A percentile compares a stretch with the other conserved stretches of the same genome.
Conservation (phyloP, 1,140 invertebrate genomes). For the Potamilus streckersoni region DNA sequence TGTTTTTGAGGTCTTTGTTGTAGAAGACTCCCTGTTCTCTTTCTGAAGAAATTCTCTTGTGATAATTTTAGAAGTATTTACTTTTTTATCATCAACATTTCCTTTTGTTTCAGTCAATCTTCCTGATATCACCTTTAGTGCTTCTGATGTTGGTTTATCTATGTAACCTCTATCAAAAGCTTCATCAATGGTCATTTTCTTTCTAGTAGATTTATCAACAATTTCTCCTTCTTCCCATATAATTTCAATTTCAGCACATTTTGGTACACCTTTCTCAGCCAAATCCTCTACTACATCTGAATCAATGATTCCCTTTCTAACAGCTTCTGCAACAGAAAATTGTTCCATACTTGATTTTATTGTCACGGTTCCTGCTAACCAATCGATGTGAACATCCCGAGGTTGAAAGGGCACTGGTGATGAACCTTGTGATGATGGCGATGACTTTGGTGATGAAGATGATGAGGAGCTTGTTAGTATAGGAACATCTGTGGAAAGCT, state of each 20-base stretch:
- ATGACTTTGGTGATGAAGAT: slow-evolving; percentile 13
- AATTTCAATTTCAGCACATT: slow-evolving; percentile 58
- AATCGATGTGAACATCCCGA: slow-evolving; percentile 56
- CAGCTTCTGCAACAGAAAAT: slow-evolving; percentile 84
- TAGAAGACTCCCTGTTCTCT: too few relatives aligned
- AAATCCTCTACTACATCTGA: slow-evolving; percentile 79
- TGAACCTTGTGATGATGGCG: slow-evolving; percentile 15
- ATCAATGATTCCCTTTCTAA: slow-evolving; percentile 87
- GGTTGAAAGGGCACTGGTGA: slow-evolving; percentile 27
- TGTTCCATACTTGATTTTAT: slow-evolving; percentile 80
- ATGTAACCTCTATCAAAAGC: slow-evolving; percentile 84
- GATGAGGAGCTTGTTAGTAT: too few relatives aligned
- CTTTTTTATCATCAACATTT: too few relatives aligned
- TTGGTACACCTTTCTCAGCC: slow-evolving; percentile 74
- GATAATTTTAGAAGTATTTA: too few relatives aligned
- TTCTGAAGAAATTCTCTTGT: too few relatives aligned
- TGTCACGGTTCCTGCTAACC: slow-evolving; percentile 72
- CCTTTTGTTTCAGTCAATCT: slow-evolving; percentile 8
- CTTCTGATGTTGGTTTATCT: slow-evolving; percentile 59
- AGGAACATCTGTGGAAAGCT: slow-evolving; percentile 23
- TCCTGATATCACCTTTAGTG: slow-evolving; percentile 47
- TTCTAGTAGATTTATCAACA: slow-evolving; percentile 82
- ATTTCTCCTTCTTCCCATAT: slow-evolving; percentile 58
- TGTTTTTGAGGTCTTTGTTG: too few relatives aligned
- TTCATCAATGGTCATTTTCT: slow-evolving; percentile 79